Evolutionary conservation across 53 echinoderm and acorn worm genomes (phyloP), one percentile per base, ranked within the genome.

Genomic region (Echinarachnius parma): DNA sequence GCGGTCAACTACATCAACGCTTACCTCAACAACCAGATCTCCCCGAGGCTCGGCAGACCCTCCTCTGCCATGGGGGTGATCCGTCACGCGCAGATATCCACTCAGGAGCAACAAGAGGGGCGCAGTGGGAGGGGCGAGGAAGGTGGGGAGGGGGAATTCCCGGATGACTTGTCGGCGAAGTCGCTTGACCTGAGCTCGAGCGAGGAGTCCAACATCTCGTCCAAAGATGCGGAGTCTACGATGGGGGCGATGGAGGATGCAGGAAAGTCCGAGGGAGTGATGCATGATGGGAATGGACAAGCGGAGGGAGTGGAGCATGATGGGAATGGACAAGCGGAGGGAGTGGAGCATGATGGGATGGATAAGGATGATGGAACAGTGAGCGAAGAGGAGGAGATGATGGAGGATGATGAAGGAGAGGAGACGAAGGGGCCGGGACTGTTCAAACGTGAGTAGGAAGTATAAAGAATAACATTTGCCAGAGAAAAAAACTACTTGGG

Each of bases 1-100:
- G 63, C 84, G 21, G 78, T 74, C 24, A 60, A 78, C 47, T 78
- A 68, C 48, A 57, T 84, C 78, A 78, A 55, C 18, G 58, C 72
- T 18, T 81, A 89, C 75, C 66, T 89, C 34, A 83, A 83, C 49
- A 67, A 47, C 31, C 78, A 57, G 8, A 66, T 60, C 23, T 59
- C 58, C 50, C 81, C 65, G 37, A 56, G 8, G 74, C 66, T 84
- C 21, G 81, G 81, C 33, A 84, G 89, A 61, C 92, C 92, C 1
- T 74, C 92, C 37, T 78, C 87, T 34, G 92, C 82, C 9, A 72
- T 87, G 57, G 81, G 83, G 31, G 74, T 91, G 31, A 61, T 86
- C 52, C 71, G 67, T 44, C 52, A 78, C 7, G 62, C 63, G 19
- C 54, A 78, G 78, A 62, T 61, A 13, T 20, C 39, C 32, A 25